Conservation (phyloP, 2,113 vertebrate genomes). For the Colaptes auratus region DNA sequence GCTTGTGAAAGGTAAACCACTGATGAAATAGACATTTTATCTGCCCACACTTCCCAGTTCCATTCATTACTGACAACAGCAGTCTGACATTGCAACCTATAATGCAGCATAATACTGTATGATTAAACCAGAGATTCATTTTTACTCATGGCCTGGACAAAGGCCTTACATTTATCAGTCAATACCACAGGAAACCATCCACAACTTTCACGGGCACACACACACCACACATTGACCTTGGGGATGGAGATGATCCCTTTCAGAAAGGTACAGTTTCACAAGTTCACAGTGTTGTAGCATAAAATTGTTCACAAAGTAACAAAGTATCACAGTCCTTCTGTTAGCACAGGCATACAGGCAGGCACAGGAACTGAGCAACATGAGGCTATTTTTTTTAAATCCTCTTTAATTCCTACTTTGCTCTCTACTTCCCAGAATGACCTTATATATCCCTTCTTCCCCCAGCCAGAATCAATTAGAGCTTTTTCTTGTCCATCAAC, state of each 20-base stretch:
- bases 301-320: neutral
- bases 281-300: neutral
- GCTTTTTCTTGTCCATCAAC: neutral
- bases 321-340: neutral
- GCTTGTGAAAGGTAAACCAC: conserved; percentile 56
- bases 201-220: conserved; percentile 32
- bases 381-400: conserved; percentile 28
- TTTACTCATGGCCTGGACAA: conserved; percentile 21
- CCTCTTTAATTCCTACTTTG: conserved; percentile 63
- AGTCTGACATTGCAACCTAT: neutral
- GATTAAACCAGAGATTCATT: conserved; percentile 30
- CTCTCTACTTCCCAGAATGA: conserved; percentile 24
- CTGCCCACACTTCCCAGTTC: conserved; percentile 33
- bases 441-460: conserved; percentile 1
- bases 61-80: conserved; percentile 42
- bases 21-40: conserved; percentile 53
- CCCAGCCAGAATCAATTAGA: neutral
- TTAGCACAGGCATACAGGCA: neutral
- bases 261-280: neutral
- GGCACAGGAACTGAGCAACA: neutral
- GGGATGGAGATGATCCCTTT: neutral
- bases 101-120: conserved; percentile 13
- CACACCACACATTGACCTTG: conserved; percentile 45
- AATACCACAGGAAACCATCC: conserved; percentile 24
- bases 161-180: conserved; percentile 29